Conservation (phyloP, 2,113 vertebrate genomes). For the Pseudolaguvia tuberculata region DNA sequence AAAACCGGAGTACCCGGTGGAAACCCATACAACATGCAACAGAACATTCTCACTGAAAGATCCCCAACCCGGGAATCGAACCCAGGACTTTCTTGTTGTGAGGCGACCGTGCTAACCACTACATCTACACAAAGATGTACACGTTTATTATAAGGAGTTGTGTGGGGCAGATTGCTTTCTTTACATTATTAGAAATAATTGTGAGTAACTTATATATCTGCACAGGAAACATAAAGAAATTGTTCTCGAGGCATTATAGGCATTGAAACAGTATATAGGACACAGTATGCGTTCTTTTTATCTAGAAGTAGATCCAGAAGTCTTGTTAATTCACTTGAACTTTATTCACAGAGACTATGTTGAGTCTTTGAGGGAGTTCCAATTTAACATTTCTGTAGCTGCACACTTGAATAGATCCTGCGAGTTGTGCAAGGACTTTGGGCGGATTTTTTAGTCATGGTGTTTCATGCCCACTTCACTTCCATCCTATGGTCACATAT, state of each 20-base stretch:
- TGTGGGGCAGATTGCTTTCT: neutral
- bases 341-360: conserved; percentile 2
- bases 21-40: too few relatives aligned
- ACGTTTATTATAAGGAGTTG: neutral
- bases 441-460: conserved; percentile 15
- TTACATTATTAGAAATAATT: neutral
- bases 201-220: neutral
- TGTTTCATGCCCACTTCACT: conserved; percentile 1
- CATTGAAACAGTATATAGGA: neutral
- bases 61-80: too few relatives aligned
- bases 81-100: too few relatives aligned
- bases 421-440: conserved; percentile 12
- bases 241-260: neutral
- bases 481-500: neutral
- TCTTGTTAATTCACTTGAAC: neutral
- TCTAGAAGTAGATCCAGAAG: neutral
- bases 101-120: too few relatives aligned
- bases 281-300: neutral
- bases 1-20: too few relatives aligned
- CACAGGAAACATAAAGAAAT: neutral
- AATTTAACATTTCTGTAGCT: conserved; percentile 1
- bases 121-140: too few relatives aligned
- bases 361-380: conserved; percentile 12
- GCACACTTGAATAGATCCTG: conserved; percentile 1
- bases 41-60: too few relatives aligned